A percentile compares a stretch with the other conserved stretches of the same genome.
Evolutionary conservation across 2,797 vertebrate species (phyloP).

Genomic region (Clarias laeviceps): DNA sequence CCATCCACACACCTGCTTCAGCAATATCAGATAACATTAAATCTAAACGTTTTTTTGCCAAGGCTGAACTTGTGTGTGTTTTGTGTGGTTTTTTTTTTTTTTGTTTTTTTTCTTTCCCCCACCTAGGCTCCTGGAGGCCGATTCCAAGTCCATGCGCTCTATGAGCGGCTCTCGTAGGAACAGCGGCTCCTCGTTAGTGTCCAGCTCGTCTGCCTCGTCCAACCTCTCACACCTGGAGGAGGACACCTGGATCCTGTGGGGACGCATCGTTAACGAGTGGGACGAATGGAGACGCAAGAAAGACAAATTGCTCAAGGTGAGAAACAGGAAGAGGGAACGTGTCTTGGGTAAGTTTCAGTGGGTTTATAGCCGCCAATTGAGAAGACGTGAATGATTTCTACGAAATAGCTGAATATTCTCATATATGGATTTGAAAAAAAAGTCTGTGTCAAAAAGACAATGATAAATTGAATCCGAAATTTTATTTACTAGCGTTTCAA

Average conservation of each 20-base stretch:
- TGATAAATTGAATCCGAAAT: not conserved
- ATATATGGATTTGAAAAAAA: not conserved
- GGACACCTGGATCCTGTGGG: constrained; percentile 97
- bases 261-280: constrained; percentile 97
- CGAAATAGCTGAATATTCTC: not conserved
- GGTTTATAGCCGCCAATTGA: not conserved
- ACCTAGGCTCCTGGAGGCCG: constrained; percentile 91
- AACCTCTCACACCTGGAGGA: constrained; percentile 98
- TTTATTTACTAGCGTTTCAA: no score
- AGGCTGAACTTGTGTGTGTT: not conserved
- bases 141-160: constrained; percentile 93
- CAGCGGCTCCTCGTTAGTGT: constrained; percentile 95
- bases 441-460: not conserved
- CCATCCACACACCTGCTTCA: not conserved
- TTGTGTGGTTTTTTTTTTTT: not conserved
- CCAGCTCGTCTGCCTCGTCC: constrained; percentile 97
- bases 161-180: constrained; percentile 96
- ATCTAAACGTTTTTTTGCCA: not conserved
- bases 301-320: constrained; percentile 97
- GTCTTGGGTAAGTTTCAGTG: not conserved
- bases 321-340: not conserved
- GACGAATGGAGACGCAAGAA: constrained; percentile 97
- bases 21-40: not conserved
- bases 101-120: not conserved
- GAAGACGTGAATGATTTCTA: not conserved